Evolutionary conservation across 2,888 invertebrate genomes (phyloP).

Genomic region (Drosophila borborema): DNA sequence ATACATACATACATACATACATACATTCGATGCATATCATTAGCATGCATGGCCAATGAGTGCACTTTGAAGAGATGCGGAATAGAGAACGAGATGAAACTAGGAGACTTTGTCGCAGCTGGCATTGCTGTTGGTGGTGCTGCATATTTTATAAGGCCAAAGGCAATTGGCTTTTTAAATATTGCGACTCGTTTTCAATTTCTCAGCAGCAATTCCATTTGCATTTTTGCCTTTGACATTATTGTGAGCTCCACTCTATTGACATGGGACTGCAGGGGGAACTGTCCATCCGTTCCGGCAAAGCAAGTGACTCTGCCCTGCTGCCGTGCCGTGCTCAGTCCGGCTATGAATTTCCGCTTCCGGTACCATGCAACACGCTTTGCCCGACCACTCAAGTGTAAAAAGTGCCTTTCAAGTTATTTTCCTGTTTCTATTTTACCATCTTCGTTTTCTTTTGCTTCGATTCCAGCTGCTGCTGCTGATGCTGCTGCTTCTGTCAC

Average conservation of each 20-base stretch:
- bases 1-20: slow-evolving; percentile 54
- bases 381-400: slow-evolving; percentile 72
- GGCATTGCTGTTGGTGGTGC: slow-evolving; percentile 32
- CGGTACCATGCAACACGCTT: slow-evolving; percentile 68
- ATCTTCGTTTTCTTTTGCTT: slow-evolving; percentile 44
- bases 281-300: slow-evolving; percentile 48
- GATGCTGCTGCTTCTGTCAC: slow-evolving; percentile 3
- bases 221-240: slow-evolving; percentile 70
- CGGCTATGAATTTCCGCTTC: slow-evolving; percentile 79
- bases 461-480: slow-evolving; percentile 13
- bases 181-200: slow-evolving; percentile 70
- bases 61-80: slow-evolving; percentile 35
- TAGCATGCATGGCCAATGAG: slow-evolving; percentile 67
- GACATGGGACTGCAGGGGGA: slow-evolving; percentile 61
- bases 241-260: slow-evolving; percentile 52
- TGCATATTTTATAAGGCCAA: slow-evolving; percentile 58
- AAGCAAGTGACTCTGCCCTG: slow-evolving; percentile 42
- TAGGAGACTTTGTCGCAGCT: slow-evolving; percentile 19
- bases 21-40: slow-evolving; percentile 65
- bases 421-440: slow-evolving; percentile 64
- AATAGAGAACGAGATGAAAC: not conserved
- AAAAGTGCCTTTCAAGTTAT: slow-evolving; percentile 78
- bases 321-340: slow-evolving; percentile 39
- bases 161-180: slow-evolving; percentile 58
- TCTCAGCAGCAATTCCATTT: slow-evolving; percentile 63